Evolutionary conservation across 2,113 vertebrate genomes (phyloP), one percentile per base, ranked within the genome.

Genomic region (Riparia riparia): DNA sequence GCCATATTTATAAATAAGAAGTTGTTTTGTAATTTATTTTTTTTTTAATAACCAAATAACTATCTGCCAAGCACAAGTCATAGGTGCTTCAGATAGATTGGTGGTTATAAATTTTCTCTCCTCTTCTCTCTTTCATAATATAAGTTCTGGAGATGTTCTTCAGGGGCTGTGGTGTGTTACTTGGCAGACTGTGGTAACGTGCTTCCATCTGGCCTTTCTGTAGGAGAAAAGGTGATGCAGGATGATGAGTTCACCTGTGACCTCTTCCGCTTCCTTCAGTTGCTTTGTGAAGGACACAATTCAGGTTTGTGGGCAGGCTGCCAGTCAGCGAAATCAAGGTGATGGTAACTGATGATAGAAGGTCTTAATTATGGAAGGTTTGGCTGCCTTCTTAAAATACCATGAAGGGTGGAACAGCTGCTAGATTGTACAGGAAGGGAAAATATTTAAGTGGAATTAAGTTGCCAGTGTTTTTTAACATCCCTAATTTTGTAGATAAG

Each of bases 161-260:
- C 57, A 72, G 71, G 68, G 66, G 11, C 20, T 70, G 13, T 74
- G 57, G 39, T 20, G 39, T 64, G 21, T 71, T 90, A 25, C 24
- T 56, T 78, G 79, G 10, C 66, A 93, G 71, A 39, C 66, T 78
- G 37, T 70, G 34, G 25, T 95, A 93, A 97, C 90, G 53, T 80
- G 74, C 66, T 93, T 80, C 45, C 31, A 39, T 96, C 90, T 97
- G 96, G 49, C 82, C 93, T 98, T 97, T 96, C 91, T 91, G 42
- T 98, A 99, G 99, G 99, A 97, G 99, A 99, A 95, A 99, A 99
- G 94, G 99, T 99, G 95, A 99, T 99, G 98, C 99, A 99, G 97
- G 99, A 99, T 73, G 99, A 99, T 61, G 99, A 99, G 95, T 99
- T 99, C 93, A 99, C 99, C 87, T 99, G 99, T 98, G 99, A 99